A percentile compares a stretch with the other conserved stretches of the same genome.
Evolutionary conservation across 1,140 invertebrate species (phyloP).

Genomic region (Amyelois transitella): DNA sequence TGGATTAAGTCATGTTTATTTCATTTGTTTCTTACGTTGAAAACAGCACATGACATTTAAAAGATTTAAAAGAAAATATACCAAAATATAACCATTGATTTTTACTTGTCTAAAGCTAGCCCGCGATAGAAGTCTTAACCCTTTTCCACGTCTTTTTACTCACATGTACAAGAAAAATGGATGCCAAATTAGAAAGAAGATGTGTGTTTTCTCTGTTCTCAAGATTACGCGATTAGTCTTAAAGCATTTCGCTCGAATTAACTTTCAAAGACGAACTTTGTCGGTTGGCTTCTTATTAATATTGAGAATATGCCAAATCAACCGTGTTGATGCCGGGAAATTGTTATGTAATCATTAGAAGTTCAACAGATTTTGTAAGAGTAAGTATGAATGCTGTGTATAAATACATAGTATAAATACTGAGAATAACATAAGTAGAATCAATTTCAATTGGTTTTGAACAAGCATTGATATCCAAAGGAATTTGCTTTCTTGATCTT

Average conservation of each 20-base stretch:
- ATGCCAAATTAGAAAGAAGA: not conserved
- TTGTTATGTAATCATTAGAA: not conserved
- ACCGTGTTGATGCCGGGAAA: not conserved
- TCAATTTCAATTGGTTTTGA: too few species aligned
- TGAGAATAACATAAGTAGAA: too few species aligned
- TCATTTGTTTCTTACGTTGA: too few species aligned
- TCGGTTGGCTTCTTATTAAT: not conserved
- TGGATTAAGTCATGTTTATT: too few species aligned
- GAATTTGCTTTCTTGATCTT: too few species aligned
- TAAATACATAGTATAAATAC: too few species aligned
- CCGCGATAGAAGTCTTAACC: too few species aligned
- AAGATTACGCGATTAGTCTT: not conserved
- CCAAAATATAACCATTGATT: too few species aligned
- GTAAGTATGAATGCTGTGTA: too few species aligned
- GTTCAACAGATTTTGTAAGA: not conserved
- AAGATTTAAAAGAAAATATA: not conserved
- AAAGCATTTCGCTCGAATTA: not conserved
- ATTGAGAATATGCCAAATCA: not conserved
- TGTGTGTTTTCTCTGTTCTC: too few species aligned
- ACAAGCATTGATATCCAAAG: too few species aligned
- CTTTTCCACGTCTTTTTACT: not conserved
- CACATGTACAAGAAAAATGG: not conserved
- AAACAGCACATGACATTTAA: not conserved
- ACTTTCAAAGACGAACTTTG: not conserved
- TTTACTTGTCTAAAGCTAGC: too few species aligned